Base-by-base conservation (phyloP, 2,888 invertebrate genomes). In the Orthosia gothica region DNA sequence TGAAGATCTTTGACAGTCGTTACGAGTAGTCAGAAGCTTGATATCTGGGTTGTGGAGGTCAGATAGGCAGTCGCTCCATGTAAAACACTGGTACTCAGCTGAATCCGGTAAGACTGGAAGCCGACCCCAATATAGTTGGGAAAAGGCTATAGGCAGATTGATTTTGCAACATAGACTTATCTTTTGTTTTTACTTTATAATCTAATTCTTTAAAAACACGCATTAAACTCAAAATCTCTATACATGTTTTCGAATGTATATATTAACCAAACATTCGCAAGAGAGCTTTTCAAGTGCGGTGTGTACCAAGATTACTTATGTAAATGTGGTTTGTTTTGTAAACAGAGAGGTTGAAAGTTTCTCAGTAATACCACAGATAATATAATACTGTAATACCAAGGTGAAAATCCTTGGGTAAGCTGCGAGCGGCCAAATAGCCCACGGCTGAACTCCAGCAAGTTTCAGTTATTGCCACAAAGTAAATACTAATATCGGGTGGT, bases 401-500 rank as follows among this genome's bases (percentile, higher is more conserved):
- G 83, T 86, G 85, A 84, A 86, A 84, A 86, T 83, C 81, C 72
- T 47, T 63, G 68, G 70, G 70, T 81, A 78, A 81, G 74, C 78
- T 74, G 65, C 66, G 68, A 74, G 74, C 74, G 70, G 55, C 72
- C 82, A 85, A 86, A 88, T 76, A 85, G 82, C 87, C 82, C 70
- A 66, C 74, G 84, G 82, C 74, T 71, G 74, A 79, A 80, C 72
- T 80, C 59, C 55, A 79, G 70, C 73, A 83, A 87, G 85, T 84
- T 88, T 88, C 88, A 86, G 90, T 90, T 93, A 93, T 93, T 92
- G 92, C 89, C 81, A 67, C 86, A 85, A 86, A 85, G 90, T 89
- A 92, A 93, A 92, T 85, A 93, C 88, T 88, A 92, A 93, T 91
- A 93, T 91, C 87, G 86, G 81, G 74, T 86, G 80, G 69, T 76